Conservation (phyloP, 2,797 vertebrate species). For the Molothrus aeneus region DNA sequence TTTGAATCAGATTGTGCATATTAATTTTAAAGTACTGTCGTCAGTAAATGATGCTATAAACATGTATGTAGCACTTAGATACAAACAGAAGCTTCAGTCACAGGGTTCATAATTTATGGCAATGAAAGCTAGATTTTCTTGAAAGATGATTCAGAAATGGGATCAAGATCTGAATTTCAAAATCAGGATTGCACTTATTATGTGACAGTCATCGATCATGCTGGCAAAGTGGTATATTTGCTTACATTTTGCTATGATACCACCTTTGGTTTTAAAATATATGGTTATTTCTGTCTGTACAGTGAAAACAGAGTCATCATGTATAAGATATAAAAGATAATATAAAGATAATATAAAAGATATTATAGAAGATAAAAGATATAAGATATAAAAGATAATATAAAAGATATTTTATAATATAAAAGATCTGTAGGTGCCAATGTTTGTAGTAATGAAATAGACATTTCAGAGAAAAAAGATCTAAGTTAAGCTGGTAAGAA, state of each 20-base stretch:
- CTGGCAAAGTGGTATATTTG: neutral
- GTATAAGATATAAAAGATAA: neutral
- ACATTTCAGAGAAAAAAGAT: neutral
- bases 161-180: neutral
- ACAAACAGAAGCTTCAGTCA: neutral
- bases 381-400: too few species aligned
- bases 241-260: neutral
- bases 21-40: neutral
- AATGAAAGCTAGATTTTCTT: neutral
- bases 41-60: neutral
- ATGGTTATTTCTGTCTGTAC: neutral
- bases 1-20: neutral
- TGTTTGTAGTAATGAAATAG: neutral
- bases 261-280: neutral
- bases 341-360: neutral
- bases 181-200: neutral
- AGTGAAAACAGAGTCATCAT: neutral
- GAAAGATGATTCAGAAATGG: neutral
- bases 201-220: accelerated
- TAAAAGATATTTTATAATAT: neutral
- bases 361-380: neutral
- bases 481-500: neutral
- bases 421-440: neutral
- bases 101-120: neutral
- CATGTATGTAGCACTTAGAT: neutral